These are phyloP conservation scores for Apotomis betuletana DNA, from an alignment of 2,888 invertebrate species.

Conservation along the genomic window DNA sequence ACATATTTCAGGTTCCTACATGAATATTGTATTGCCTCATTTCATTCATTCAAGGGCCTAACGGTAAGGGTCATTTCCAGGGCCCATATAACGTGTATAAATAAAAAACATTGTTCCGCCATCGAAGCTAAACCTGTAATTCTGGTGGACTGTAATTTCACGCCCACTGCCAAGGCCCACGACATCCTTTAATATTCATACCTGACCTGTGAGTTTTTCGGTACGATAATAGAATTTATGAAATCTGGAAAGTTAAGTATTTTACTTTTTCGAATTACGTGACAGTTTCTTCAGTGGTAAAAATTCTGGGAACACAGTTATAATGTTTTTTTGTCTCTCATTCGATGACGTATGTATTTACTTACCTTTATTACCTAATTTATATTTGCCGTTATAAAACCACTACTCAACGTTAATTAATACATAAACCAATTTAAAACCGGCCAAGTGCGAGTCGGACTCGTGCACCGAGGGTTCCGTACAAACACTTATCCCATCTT, in stretches of 20 bases:
- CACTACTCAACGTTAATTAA: too few relatives aligned
- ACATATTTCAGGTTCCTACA: too few relatives aligned
- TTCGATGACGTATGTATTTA: neutral
- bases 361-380: too few relatives aligned
- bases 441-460: too few relatives aligned
- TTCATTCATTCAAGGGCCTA: too few relatives aligned
- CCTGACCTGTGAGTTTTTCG: constrained; percentile 18
- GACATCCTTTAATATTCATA: constrained; percentile 30
- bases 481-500: too few relatives aligned
- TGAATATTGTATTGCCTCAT: neutral
- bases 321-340: too few relatives aligned
- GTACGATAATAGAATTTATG: constrained; percentile 6
- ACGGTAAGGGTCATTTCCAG: neutral
- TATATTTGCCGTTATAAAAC: too few relatives aligned
- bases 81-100: neutral
- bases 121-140: constrained; percentile 21
- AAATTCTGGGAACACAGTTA: neutral
- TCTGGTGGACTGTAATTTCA: constrained; percentile 17
- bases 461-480: too few relatives aligned
- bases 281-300: neutral
- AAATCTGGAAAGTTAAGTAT: constrained; percentile 1
- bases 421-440: too few relatives aligned
- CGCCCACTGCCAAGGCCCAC: constrained; percentile 7
- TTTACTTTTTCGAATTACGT: neutral
- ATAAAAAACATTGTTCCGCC: neutral